Evolutionary conservation across 2,113 vertebrate species (phyloP).

Genomic region (Notiomystis cincta): DNA sequence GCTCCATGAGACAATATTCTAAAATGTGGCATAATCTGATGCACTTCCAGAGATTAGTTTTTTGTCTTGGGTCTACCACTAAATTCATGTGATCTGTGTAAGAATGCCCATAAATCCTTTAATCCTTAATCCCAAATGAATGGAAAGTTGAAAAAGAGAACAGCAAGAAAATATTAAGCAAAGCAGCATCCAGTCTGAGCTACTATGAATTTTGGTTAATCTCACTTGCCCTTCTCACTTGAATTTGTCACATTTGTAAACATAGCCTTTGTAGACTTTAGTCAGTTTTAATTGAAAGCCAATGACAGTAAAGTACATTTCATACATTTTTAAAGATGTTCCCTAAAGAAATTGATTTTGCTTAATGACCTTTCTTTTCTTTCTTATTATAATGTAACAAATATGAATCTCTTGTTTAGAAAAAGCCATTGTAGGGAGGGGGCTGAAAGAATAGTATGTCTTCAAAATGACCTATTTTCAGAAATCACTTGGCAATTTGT

Average conservation of each 20-base stretch:
- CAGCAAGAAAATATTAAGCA: neutral
- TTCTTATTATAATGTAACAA: neutral
- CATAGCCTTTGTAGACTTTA: neutral
- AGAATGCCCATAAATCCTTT: neutral
- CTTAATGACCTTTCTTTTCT: neutral
- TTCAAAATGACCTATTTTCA: constrained; percentile 13
- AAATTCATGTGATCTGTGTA: neutral
- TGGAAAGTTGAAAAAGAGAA: neutral
- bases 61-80: neutral
- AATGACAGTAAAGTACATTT: neutral
- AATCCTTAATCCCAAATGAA: neutral
- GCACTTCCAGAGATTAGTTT: neutral
- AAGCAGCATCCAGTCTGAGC: neutral
- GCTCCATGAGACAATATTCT: neutral
- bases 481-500: neutral
- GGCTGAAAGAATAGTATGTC: neutral
- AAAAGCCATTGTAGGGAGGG: neutral
- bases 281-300: constrained; percentile 22
- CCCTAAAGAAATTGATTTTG: constrained; percentile 10
- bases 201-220: neutral
- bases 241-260: neutral
- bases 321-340: neutral
- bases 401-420: neutral
- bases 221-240: neutral
- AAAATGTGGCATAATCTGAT: neutral